Base-by-base conservation (phyloP, 2,888 invertebrate genomes). In the Mycalesis mineus region DNA sequence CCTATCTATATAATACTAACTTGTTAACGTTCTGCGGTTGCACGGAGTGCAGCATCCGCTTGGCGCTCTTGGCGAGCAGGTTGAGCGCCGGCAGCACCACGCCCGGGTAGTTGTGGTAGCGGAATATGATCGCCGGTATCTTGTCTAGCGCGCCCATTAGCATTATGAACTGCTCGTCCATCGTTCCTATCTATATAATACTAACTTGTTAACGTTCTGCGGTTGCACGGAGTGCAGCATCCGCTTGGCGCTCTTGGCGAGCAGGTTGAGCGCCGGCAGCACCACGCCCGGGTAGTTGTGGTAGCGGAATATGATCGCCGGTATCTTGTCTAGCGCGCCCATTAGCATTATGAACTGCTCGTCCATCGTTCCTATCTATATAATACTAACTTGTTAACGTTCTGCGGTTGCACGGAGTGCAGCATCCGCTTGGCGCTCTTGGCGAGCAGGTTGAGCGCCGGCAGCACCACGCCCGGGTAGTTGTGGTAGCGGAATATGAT, bases 271-370 rank as follows among this genome's bases (percentile, higher is more conserved):
- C 42, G 95, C 92, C 11, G 95, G 90, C 70, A 95, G 92, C 49
- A 96, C 94, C 58, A 97, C 92, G 57, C 93, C 92, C 55, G 94
- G 94, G 78, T 95, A 95, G 80, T 95, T 95, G 79, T 95, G 94
- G 75, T 95, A 96, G 33, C 94, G 77, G 61, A 91, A 93, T 57
- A 96, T 78, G 47, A 96, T 88, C 11, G 91, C 91, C 1, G 95
- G 92, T 63, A 94, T 81, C 75, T 94, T 93, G 17, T 91, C 91
- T 67, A 96, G 77, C 37, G 95, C 88, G 6, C 93, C 93, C 47
- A n/a, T n/a, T n/a, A n/a, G n/a, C n/a, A n/a, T n/a, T n/a, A n/a
- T n/a, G n/a, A n/a, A n/a, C n/a, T n/a, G n/a, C n/a, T n/a, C n/a
- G n/a, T n/a, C n/a, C n/a, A n/a, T n/a, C n/a, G n/a, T n/a, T n/a